Base-by-base conservation (phyloP, 2,888 invertebrate species). In the Lepeophtheirus nordmannii region DNA sequence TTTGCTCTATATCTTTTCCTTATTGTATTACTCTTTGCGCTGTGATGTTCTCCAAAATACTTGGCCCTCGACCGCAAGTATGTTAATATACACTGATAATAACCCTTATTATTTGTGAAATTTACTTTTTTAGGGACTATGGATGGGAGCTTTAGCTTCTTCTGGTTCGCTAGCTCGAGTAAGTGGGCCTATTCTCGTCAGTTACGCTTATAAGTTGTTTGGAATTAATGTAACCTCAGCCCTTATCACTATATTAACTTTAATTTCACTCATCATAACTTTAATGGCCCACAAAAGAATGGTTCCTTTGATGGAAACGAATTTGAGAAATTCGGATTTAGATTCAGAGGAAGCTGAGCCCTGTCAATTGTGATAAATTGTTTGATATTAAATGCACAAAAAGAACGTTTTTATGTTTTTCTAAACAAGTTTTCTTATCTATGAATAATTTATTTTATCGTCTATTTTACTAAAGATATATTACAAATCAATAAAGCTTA, bases 111-210 rank as follows among this genome's bases (percentile, higher is more conserved):
- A n/a, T 17, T 5, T 8, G 2, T 17, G 5, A 46, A 1, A 5
- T 17, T 46, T 46, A 46, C 53, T 68, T 68, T 68, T 46, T 67
- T 68, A 84, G 82, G 86, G 89, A 66, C 83, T 88, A 60, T 90
- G 89, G 89, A 87, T 87, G 87, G 89, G 89, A 66, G 75, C 87
- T 70, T 82, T 90, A 80, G 88, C 89, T 1, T 87, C 87, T 61
- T 84, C 87, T 3, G 89, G 89, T 1, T 89, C 89, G 74, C 77
- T 85, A 67, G 86, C 89, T 1, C 81, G 89, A 69, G 86, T 88
- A 38, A 78, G 89, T 76, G 89, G 90, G 10, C 89, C 90, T 0
- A 81, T 89, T 64, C 87, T 86, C 76, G 87, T 90, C 69, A 82
- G 86, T 30, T 80, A 82, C 67, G 83, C 89, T 72, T 90, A 90